Conservation (phyloP, 2,113 vertebrate genomes). For the Oostethus manadensis region DNA sequence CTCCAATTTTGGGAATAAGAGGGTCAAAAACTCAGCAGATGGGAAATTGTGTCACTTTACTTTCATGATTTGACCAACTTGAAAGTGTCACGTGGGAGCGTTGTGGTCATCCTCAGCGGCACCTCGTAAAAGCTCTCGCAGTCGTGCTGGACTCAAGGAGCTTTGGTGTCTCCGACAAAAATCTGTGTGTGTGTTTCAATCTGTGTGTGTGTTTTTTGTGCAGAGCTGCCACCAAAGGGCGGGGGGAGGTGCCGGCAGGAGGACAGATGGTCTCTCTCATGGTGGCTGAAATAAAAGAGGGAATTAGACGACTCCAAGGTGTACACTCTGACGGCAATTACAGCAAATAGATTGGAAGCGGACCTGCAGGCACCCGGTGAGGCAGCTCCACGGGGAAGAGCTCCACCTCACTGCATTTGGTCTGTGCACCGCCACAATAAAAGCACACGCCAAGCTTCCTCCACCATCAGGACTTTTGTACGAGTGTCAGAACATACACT, state of each 20-base stretch:
- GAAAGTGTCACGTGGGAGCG: conserved; percentile 40
- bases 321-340: conserved; percentile 95
- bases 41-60: conserved; percentile 40
- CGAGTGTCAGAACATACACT: neutral
- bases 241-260: conserved; percentile 68
- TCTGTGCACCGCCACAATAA: conserved; percentile 70
- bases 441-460: conserved; percentile 28
- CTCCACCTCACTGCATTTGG: conserved; percentile 87
- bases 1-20: conserved; percentile 14
- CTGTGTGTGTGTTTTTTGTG: conserved; percentile 12
- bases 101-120: conserved; percentile 63
- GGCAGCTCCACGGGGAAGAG: conserved; percentile 80
- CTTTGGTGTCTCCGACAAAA: conserved; percentile 34
- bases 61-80: conserved; percentile 51
- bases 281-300: conserved; percentile 96
- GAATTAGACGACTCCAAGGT: conserved; percentile 96
- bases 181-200: conserved; percentile 16
- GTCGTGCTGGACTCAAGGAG: conserved; percentile 47
- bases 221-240: conserved; percentile 48
- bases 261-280: conserved; percentile 97
- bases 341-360: conserved; percentile 96
- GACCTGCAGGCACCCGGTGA: conserved; percentile 77
- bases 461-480: conserved; percentile 41
- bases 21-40: conserved; percentile 37
- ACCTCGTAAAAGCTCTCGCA: conserved; percentile 62